Base-by-base conservation (phyloP, 2,113 vertebrate genomes). In the Enhydra lutris region DNA sequence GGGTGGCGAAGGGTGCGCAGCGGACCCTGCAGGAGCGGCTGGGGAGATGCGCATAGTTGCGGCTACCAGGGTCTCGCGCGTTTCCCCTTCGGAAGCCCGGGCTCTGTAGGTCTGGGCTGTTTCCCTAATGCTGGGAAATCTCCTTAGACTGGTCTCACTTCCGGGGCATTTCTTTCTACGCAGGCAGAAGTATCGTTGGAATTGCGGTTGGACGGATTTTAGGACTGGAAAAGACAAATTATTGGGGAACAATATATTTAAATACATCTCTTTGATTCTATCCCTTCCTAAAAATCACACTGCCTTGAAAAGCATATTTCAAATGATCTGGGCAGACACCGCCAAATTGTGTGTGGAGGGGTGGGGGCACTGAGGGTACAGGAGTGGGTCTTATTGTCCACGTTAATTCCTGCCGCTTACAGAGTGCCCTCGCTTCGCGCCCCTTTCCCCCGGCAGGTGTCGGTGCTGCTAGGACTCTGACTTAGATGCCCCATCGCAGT, bases 401-500 rank as follows among this genome's bases (percentile, higher is more conserved):
- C 24, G 65, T 93, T 92, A 84, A 88, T 67, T 89, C 29, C 36
- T 1, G 2, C 20, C 1, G 4, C 21, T 92, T 81, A 57, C 55
- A 9, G 74, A 61, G 57, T 55, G 24, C 36, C 61, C 55, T 76
- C 3, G 14, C 24, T 92, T 81, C 47, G 73, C 39, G 1, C 4
- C 39, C 55, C 31, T 13, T 5, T 13, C 13, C 34, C 47, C 63
- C 24, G 57, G 92, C 97, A 96, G 98, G 95, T 98, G 94, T 91
- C 18, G 10, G 39, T 15, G 63, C n/a, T 1, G 2, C 21, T 13
- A 0, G 81, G 50, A 45, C 79, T 67, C 6, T 0, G 45, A 45
- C 34, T 45, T 24, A 21, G 42, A 31, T 0, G 17, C 21, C 34
- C 5, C 24, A 52, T 80, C 47, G 34, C 20, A 57, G 93, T 96